Percentiles rank a stretch among this genome's conserved stretches.
phyloP scores from a whole-genome alignment of 2,888 invertebrate species.

The Torymus auratus region DNA sequence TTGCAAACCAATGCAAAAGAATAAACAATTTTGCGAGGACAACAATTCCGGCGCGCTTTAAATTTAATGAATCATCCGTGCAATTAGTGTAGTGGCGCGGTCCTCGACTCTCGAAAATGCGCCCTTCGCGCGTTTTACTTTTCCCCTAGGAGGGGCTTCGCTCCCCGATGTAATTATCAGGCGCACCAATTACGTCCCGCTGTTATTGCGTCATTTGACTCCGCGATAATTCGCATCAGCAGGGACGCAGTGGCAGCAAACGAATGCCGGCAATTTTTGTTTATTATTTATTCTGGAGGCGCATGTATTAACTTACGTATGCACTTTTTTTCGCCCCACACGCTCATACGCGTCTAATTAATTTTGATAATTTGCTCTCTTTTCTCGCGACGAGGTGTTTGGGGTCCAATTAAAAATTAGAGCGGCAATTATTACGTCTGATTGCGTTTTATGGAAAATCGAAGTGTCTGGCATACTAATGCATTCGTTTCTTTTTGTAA shows the following conservation, averaged over 20 bases:
- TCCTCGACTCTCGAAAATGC: conserved; percentile 42
- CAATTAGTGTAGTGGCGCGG: conserved; percentile 34
- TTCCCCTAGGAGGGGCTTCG: conserved; percentile 36
- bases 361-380: too few species aligned
- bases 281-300: conserved; percentile 29
- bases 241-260: too few species aligned
- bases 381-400: too few species aligned
- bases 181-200: conserved; percentile 40
- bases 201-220: conserved; percentile 43
- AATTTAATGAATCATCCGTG: conserved; percentile 48
- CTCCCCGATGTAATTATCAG: conserved; percentile 52
- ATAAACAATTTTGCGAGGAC: conserved; percentile 18
- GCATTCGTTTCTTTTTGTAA: too few species aligned
- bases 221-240: conserved; percentile 6
- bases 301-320: neutral
- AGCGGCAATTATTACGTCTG: too few species aligned
- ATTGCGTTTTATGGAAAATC: too few species aligned
- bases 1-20: conserved; percentile 3
- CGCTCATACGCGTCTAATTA: too few species aligned
- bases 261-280: neutral
- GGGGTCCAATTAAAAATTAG: too few species aligned
- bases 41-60: conserved; percentile 16
- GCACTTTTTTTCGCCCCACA: too few species aligned
- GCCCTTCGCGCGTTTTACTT: conserved; percentile 38
- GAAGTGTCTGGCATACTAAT: too few species aligned